Base-by-base conservation (phyloP, 1,140 invertebrate genomes). In the Pseudomyrmex flavicornis region DNA sequence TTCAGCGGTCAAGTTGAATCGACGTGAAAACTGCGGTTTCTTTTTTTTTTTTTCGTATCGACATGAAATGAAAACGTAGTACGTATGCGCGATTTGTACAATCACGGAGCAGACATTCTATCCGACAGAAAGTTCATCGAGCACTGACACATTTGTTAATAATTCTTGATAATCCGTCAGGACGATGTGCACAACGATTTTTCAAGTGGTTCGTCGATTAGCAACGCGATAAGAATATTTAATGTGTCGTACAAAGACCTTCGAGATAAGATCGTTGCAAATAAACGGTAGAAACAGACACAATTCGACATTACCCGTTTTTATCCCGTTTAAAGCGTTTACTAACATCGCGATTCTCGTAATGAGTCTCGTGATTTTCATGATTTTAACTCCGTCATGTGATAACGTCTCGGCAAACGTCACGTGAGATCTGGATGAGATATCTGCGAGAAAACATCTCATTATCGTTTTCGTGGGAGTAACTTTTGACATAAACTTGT, bases 241-340 rank as follows among this genome's bases (percentile, higher is more conserved):
- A 79, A 58, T 15, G 13, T 26, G 26, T 26, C 26, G 26, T 68
- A 35, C 20, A 2, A 35, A 12, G 15, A n/a, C 8, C 4, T 13
- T 72, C 22, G 65, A 48, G 76, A 79, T 79, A 79, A 79, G 76
- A 17, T 17, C n/a, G 4, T 9, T 7, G 58, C 17, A 66, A 77
- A 77, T 20, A 79, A 48, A 70, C 12, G 7, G 7, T 46, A 58
- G 50, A 54, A 15, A 56, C 12, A 12, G 50, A 44, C 35, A 44
- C 35, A 44, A 69, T 48, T 69, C 20, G 50, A 13, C 17, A 17
- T 56, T 22, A 56, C 2, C 2, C 54, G 22, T 79, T 15, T 15
- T 79, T 48, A 20, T 50, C 46, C 7, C 58, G 35, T n/a, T n/a
- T 12, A 46, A 77, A 68, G 46, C 58, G 20, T 69, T 68, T 69